Evolutionary conservation across 2,797 vertebrate species (phyloP), one percentile per base, ranked within the genome.

Genomic region (Cichlasoma orientale): DNA sequence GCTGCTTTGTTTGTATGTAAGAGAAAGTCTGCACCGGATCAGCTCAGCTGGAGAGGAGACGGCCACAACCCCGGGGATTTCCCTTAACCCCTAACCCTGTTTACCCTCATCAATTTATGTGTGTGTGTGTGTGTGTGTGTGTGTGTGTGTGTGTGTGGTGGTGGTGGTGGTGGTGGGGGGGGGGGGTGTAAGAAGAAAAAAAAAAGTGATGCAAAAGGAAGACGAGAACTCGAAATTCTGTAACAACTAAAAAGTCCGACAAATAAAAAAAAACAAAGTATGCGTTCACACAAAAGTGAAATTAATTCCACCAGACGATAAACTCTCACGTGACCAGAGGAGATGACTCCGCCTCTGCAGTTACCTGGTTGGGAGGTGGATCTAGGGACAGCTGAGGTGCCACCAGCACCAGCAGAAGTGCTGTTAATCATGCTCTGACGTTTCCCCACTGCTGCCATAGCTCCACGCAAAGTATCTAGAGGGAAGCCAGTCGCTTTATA

Each of bases 401-500:
- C 55, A 9, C 74, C 73, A 56, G 90, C 82, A 92, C 82, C 72
- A 13, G 74, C 16, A n/a, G 77, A 53, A 18, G 74, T 92, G 4
- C 76, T 88, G 86, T 84, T 88, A 36, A 88, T 92, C 86, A 90
- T 90, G 25, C 94, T 92, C 81, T 93, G 96, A 81, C 93, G 93
- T 84, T 97, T 96, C 91, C 87, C 87, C 85, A 93, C 94, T 80
- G 95, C 92, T 87, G 96, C 91, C 90, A 96, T 93, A 89, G 95
- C 92, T 79, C 92, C 95, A 75, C 95, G 94, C 87, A 96, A 94
- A 89, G 96, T 94, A 94, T 96, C 96, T 97, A 93, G 80, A 95
- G 85, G 89, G 89, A 93, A 96, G 95, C 91, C 74, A 94, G 77
- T 92, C 59, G 87, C 84, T 93, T 91, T 89, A 85, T 23, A 82